A percentile compares a stretch with the other conserved stretches of the same genome.
Evolutionary conservation across 2,888 invertebrate genomes (phyloP).

Genomic region (Trichopria drosophilae): DNA sequence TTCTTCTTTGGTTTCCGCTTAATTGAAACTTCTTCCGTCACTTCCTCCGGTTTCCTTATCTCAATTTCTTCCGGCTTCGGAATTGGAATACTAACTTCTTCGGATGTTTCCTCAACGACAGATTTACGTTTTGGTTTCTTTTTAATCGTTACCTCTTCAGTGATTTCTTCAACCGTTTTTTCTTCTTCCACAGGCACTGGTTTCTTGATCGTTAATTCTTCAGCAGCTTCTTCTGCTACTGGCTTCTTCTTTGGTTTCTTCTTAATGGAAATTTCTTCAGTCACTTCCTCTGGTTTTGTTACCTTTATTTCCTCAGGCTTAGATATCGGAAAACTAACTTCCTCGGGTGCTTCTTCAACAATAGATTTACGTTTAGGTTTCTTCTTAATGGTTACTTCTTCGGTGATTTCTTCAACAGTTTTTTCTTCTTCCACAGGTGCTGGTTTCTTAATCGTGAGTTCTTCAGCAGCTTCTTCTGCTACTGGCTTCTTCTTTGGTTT

Average conservation of each 20-base stretch:
- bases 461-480: constrained; percentile 34
- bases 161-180: constrained; percentile 49
- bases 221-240: constrained; percentile 40
- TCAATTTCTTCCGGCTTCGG: constrained; percentile 26
- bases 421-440: constrained; percentile 40
- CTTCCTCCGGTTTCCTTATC: constrained; percentile 37
- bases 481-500: constrained; percentile 55
- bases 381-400: constrained; percentile 42
- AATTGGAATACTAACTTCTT: constrained; percentile 24
- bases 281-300: constrained; percentile 42
- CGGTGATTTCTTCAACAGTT: constrained; percentile 40
- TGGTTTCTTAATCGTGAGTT: constrained; percentile 29
- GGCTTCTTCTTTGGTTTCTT: constrained; percentile 49
- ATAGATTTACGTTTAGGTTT: constrained; percentile 42
- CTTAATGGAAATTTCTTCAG: constrained; percentile 43
- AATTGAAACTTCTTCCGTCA: constrained; percentile 41
- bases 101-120: too few relatives aligned
- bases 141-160: constrained; percentile 40
- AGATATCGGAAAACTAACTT: constrained; percentile 40
- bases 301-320: constrained; percentile 35
- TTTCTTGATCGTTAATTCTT: constrained; percentile 46
- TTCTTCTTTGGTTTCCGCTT: constrained; percentile 48
- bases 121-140: constrained; percentile 47
- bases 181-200: constrained; percentile 35
- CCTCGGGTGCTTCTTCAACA: constrained; percentile 40